These are phyloP conservation scores for Rhopalosiphum nymphaeae DNA, from an alignment of 2,888 invertebrate genomes.

Conservation along the genomic window DNA sequence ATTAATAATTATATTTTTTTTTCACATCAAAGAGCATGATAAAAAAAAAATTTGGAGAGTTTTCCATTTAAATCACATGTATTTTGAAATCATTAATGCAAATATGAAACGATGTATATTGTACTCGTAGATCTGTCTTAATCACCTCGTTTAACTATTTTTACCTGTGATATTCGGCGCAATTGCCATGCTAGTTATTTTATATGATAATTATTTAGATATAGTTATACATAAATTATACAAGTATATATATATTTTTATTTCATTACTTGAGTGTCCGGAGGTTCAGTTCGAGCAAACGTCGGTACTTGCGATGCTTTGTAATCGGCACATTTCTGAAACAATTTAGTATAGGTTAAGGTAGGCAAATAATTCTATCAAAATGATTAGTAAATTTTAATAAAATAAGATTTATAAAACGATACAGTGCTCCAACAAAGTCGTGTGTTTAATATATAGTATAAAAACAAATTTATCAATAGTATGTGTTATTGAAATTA, in stretches of 20 bases:
- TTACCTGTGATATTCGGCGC: not conserved
- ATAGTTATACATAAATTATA: not conserved
- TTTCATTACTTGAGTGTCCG: conserved; percentile 84
- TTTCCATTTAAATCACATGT: not conserved
- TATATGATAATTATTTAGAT: not conserved
- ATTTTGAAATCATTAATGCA: not conserved
- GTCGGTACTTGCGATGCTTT: conserved; percentile 89
- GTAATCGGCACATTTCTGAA: conserved; percentile 95
- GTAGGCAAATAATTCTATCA: not conserved
- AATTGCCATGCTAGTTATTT: not conserved
- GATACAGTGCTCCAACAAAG: not conserved
- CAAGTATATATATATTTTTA: not conserved
- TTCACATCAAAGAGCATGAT: not conserved
- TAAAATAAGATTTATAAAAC: not conserved
- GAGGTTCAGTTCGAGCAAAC: conserved; percentile 94
- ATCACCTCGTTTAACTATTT: not conserved
- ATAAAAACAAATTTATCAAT: not conserved
- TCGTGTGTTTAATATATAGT: not conserved
- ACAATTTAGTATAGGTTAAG: conserved; percentile 68
- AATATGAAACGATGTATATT: not conserved
- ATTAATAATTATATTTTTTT: not conserved
- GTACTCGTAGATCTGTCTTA: not conserved
- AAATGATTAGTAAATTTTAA: not conserved
- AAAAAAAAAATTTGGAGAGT: not conserved
- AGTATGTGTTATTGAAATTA: not conserved